phyloP scores from a whole-genome alignment of 1,140 invertebrate genomes.

The Saccostrea echinata region DNA sequence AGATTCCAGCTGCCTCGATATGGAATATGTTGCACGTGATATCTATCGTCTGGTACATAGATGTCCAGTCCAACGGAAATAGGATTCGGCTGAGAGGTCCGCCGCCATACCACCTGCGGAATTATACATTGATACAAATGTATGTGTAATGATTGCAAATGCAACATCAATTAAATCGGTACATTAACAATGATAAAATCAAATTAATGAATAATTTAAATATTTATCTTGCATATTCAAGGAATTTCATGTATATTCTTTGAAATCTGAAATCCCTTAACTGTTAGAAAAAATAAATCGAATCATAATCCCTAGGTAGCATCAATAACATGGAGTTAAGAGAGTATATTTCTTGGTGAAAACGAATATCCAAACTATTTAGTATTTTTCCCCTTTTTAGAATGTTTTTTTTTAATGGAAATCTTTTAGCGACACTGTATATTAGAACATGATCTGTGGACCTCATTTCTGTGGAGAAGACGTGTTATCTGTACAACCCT shows the following conservation, averaged over 20 bases:
- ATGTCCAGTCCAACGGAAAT: constrained; percentile 65
- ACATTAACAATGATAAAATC: no score
- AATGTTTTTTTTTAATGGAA: background rate
- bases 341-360: background rate
- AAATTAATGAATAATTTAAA: no score
- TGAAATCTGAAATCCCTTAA: no score
- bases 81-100: constrained; percentile 69
- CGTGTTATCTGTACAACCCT: background rate
- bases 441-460: background rate
- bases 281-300: no score
- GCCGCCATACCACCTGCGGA: constrained; percentile 67
- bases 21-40: constrained; percentile 84
- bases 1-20: constrained; percentile 94
- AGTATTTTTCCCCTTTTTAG: background rate
- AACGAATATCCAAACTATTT: background rate
- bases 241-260: no score
- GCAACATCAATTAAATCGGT: no score
- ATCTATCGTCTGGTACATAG: constrained; percentile 65
- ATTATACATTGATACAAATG: background rate
- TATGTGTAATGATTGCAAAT: no score
- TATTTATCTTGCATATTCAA: no score
- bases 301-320: no score
- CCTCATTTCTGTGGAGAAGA: background rate
- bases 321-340: no score
- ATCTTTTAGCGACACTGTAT: background rate